Evolutionary conservation across 2,888 invertebrate species (phyloP).

Genomic region (Melitaea athalia): DNA sequence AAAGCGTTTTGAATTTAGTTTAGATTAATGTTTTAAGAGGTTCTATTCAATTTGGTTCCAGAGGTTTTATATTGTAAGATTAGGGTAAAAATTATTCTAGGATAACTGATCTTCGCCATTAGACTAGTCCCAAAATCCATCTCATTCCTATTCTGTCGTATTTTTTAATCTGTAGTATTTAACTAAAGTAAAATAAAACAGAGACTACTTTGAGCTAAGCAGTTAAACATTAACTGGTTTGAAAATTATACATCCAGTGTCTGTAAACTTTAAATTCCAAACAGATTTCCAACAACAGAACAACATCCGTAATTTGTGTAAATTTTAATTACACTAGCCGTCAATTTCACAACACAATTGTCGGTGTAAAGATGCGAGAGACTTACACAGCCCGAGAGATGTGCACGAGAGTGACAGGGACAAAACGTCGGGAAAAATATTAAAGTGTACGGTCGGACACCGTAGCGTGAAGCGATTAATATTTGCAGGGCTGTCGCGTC

Average conservation of each 20-base stretch:
- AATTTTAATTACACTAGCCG: constrained; percentile 34
- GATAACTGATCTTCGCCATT: too few species aligned
- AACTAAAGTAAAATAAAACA: too few species aligned
- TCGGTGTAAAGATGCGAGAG: constrained; percentile 9
- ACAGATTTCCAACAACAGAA: not conserved
- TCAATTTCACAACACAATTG: constrained; percentile 29
- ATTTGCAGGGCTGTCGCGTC: constrained; percentile 36
- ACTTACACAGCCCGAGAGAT: constrained; percentile 12
- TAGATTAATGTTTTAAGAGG: not conserved
- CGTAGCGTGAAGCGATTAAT: constrained; percentile 44
- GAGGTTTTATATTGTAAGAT: too few species aligned
- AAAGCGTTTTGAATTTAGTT: not conserved
- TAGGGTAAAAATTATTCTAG: too few species aligned
- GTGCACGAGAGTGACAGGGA: constrained; percentile 31
- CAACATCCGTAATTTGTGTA: constrained; percentile 22
- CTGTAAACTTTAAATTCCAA: not conserved
- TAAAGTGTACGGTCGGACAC: constrained; percentile 38
- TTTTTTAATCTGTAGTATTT: too few species aligned
- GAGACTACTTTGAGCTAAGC: too few species aligned
- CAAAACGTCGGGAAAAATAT: constrained; percentile 26
- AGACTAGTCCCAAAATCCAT: too few species aligned
- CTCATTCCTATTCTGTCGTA: too few species aligned
- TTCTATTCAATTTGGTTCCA: too few species aligned
- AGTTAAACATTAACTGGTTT: too few species aligned
- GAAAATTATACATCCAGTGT: too few species aligned